Conservation (phyloP, 1,140 invertebrate species). For the Heliconius melpomene region DNA sequence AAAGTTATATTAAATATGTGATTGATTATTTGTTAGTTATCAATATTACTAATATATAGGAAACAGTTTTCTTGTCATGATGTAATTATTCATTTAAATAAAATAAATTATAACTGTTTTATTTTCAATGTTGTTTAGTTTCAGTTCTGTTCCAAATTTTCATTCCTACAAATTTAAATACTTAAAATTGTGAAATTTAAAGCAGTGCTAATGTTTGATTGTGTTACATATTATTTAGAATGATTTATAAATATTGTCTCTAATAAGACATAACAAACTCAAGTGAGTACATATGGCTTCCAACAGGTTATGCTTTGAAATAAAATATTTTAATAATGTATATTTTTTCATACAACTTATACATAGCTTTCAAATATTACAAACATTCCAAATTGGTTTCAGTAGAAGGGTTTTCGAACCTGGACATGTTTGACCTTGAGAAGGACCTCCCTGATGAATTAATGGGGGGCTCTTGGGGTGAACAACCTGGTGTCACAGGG, state of each 20-base stretch:
- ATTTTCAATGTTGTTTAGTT: constrained; percentile 11
- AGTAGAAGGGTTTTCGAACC: constrained; percentile 88
- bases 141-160: constrained; percentile 9
- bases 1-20: neutral
- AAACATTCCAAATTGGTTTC: constrained; percentile 44
- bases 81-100: constrained; percentile 4
- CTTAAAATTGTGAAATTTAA: neutral
- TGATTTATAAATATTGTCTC: neutral
- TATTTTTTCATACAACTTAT: neutral
- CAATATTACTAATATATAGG: neutral
- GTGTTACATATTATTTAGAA: constrained; percentile 4
- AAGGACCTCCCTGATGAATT: constrained; percentile 96
- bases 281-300: constrained; percentile 20
- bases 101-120: neutral
- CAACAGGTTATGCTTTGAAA: neutral
- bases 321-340: neutral
- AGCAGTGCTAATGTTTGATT: neutral
- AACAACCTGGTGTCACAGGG: constrained; percentile 82
- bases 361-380: neutral
- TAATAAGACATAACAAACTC: neutral
- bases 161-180: neutral
- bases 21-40: neutral
- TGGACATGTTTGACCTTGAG: constrained; percentile 93
- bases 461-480: constrained; percentile 88
- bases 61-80: neutral